Conservation (phyloP, 2,888 invertebrate genomes). For the Tipula unca region DNA sequence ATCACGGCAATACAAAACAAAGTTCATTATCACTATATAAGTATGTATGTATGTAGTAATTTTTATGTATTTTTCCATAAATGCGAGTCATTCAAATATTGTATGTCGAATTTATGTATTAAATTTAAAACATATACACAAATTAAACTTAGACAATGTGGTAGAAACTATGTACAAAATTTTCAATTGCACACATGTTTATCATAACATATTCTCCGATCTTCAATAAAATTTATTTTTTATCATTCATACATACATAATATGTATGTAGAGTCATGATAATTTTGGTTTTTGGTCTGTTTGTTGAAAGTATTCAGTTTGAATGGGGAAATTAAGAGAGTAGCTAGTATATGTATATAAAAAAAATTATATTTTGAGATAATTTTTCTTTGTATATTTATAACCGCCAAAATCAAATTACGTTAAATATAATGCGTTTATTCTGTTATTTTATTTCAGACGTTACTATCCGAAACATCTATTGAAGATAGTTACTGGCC, state of each 20-base stretch:
- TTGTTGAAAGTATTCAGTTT: not conserved
- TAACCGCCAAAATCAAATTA: not conserved
- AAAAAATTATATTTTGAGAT: not conserved
- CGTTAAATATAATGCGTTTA: not conserved
- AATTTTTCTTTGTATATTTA: slow-evolving; percentile 16
- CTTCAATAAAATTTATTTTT: not conserved
- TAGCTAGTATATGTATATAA: not conserved
- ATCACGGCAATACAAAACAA: not conserved
- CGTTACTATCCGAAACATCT: slow-evolving; percentile 56
- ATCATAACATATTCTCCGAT: not conserved
- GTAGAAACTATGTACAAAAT: not conserved
- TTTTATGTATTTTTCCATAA: no score
- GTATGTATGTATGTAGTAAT: no score
- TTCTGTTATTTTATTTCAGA: slow-evolving; percentile 42
- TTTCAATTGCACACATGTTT: not conserved
- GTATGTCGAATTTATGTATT: not conserved
- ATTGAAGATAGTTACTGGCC: slow-evolving; percentile 67
- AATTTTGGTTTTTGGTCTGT: not conserved
- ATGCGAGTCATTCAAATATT: no score
- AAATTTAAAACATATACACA: not conserved
- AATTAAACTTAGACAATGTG: not conserved
- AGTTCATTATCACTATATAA: not conserved
- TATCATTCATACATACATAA: not conserved
- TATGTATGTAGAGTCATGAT: not conserved
- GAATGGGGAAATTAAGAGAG: not conserved